Percentiles rank a stretch among this genome's conserved stretches.
phyloP scores from a whole-genome alignment of 2,888 invertebrate species.

The Heterodera filipjevi region DNA sequence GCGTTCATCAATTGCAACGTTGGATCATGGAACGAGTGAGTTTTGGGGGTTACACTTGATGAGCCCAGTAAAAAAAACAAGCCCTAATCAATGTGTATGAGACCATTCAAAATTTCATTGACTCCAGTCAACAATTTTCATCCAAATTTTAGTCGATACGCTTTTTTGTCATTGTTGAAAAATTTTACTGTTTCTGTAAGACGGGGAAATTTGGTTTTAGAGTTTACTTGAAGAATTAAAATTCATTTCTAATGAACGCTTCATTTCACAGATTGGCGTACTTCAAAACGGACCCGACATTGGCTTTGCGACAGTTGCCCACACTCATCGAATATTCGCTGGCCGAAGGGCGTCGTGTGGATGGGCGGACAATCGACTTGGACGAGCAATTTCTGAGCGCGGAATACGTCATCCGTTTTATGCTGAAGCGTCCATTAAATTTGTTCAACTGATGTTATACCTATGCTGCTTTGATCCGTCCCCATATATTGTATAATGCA shows the following conservation, averaged over 20 bases:
- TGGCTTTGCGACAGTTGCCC: neutral
- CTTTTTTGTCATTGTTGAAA: too few species aligned
- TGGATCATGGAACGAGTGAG: neutral
- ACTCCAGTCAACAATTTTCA: too few species aligned
- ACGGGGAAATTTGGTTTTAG: too few species aligned
- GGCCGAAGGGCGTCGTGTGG: neutral
- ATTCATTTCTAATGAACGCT: neutral
- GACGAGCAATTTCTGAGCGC: neutral
- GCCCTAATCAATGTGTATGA: neutral
- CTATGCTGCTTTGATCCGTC: too few species aligned
- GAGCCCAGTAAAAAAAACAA: neutral
- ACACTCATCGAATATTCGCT: neutral
- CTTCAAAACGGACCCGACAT: neutral
- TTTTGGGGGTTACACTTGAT: too few species aligned
- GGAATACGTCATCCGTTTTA: neutral
- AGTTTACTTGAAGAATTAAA: neutral
- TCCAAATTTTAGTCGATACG: too few species aligned
- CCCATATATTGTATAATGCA: too few species aligned
- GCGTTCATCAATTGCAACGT: neutral
- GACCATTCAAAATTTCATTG: too few species aligned
- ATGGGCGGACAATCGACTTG: neutral
- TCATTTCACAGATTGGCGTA: neutral
- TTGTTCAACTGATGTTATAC: too few species aligned
- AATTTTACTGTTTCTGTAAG: too few species aligned
- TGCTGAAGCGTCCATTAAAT: neutral